phyloP scores from a whole-genome alignment of 2,113 vertebrate species.

The Clinocottus analis region DNA sequence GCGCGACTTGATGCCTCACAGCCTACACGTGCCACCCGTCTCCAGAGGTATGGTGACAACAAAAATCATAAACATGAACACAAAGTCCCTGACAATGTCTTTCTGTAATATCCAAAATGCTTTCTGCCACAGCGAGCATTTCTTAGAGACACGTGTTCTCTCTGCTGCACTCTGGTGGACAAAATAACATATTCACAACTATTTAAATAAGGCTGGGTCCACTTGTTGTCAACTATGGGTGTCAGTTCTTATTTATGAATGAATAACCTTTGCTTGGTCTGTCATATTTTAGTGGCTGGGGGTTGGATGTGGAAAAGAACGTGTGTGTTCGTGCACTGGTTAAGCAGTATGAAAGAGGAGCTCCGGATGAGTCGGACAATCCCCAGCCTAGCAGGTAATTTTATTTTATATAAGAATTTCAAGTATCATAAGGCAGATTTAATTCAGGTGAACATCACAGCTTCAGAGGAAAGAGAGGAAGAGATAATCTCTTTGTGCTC shows the following conservation, averaged over 20 bases:
- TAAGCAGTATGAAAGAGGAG: conserved; percentile 90
- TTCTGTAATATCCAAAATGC: not conserved
- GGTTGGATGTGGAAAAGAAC: conserved; percentile 83
- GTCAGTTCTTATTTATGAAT: not conserved
- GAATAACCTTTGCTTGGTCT: not conserved
- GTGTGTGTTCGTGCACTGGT: conserved; percentile 93
- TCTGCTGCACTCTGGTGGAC: conserved; percentile 65
- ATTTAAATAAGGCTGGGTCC: not conserved
- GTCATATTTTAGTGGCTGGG: conserved; percentile 69
- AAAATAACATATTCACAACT: not conserved
- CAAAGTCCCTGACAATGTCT: not conserved
- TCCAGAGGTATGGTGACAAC: conserved; percentile 84
- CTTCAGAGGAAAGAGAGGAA: not conserved
- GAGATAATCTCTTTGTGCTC: not conserved
- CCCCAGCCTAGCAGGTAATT: conserved; percentile 84
- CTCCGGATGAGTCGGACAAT: conserved; percentile 75
- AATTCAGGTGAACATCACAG: not conserved
- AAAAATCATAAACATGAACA: not conserved
- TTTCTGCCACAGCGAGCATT: not conserved
- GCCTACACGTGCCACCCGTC: conserved; percentile 79
- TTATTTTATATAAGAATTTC: not conserved
- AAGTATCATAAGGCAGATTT: not conserved
- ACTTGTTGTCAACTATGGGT: not conserved
- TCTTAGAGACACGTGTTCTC: not conserved
- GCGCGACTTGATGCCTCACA: conserved; percentile 90